Evolutionary conservation across 2,797 vertebrate genomes (phyloP).

Genomic region (Enteromius thamalakanensis): DNA sequence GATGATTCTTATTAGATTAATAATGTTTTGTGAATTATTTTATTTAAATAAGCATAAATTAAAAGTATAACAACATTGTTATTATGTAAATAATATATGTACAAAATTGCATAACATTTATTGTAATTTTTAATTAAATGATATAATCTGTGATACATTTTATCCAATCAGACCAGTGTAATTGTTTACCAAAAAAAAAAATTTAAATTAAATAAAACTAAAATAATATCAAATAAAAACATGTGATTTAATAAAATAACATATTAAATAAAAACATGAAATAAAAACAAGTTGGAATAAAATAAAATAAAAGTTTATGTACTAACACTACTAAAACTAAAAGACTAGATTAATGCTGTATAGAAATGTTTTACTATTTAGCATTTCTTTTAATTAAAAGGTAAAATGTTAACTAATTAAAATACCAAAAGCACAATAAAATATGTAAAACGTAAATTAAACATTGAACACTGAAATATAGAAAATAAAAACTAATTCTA

Average conservation of each 20-base stretch:
- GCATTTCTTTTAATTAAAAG: not conserved
- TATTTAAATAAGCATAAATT: not conserved
- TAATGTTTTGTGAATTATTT: not conserved
- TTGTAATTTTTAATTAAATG: too few species aligned
- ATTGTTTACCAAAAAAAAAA: too few species aligned
- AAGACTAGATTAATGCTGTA: not conserved
- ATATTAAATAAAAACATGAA: too few species aligned
- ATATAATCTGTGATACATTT: too few species aligned
- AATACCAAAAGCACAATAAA: not conserved
- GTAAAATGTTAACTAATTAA: constrained; percentile 1
- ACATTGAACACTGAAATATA: not conserved
- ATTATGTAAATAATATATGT: not conserved
- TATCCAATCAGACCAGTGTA: too few species aligned
- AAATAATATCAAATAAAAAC: too few species aligned
- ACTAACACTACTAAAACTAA: not conserved
- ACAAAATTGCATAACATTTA: not conserved
- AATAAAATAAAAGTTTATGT: too few species aligned
- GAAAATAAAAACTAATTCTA: too few species aligned
- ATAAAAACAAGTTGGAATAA: too few species aligned
- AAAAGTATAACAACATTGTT: not conserved
- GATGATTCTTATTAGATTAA: not conserved
- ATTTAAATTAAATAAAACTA: too few species aligned
- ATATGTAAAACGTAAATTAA: not conserved
- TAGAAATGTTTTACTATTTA: not conserved
- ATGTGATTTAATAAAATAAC: too few species aligned